Base-by-base conservation (phyloP, 1,140 invertebrate genomes). In the Parapsyche elsis region DNA sequence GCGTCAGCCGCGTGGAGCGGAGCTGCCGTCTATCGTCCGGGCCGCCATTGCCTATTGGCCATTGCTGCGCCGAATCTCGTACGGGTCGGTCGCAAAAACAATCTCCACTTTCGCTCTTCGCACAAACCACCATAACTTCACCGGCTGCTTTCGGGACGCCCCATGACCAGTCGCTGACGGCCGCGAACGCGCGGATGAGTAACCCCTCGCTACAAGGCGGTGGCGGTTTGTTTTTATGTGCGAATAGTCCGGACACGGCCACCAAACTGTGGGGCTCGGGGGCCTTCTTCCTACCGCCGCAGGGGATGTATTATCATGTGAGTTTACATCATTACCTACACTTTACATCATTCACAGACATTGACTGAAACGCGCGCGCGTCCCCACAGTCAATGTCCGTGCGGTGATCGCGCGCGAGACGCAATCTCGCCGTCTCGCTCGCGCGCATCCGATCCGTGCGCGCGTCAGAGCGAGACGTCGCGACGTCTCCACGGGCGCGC, bases 251-350 rank as follows among this genome's bases (percentile, higher is more conserved):
- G 89, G 84, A 91, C 92, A 93, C 92, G 94, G 92, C 94, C 92
- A 92, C 93, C 95, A 96, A 95, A 92, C 94, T 96, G 94, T 96
- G 95, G 95, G 94, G 94, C 91, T 94, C 95, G 91, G 94, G 94
- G 90, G 94, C 94, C 90, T 96, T 95, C 91, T 95, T 95, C 90
- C 93, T 96, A 92, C 94, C 94, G 92, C 94, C 94, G 89, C 94
- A 95, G 93, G 94, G 94, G 92, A 94, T 96, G 92, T 96, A 95
- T 91, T 96, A 95, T 92, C 94, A 94, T 92, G 95, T 96, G 92
- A 95, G 94, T 94, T 88, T 85, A 71, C 76, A 16, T 2, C 49
- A 2, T 53, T 12, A 16, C 49, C 30, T 38, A 4, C 30, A 38
- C 30, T 7, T 38, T 7, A 38, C 49, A 10, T 14, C 49, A 10